Evolutionary conservation across 2,797 vertebrate genomes (phyloP), one percentile per base, ranked within the genome.

Genomic region (Podarcis siculus): DNA sequence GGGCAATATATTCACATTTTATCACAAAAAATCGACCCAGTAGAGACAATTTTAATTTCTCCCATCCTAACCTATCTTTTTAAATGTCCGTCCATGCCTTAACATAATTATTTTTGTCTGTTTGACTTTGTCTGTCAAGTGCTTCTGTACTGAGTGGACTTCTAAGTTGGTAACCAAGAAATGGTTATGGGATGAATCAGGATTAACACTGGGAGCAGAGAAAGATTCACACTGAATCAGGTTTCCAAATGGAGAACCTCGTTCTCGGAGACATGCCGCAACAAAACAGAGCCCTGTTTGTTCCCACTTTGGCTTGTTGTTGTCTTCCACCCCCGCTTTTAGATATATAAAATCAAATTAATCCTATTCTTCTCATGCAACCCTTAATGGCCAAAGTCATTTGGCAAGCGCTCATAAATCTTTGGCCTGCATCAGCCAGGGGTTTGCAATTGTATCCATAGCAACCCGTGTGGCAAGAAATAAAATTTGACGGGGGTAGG

Each of bases 401-500:
- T 94, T 1, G 32, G 75, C 86, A 95, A 93, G 80, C 67, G 89
- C 72, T 86, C 89, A 93, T 94, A 94, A 96, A 95, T 96, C 93
- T 77, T 89, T 80, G 85, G 83, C 90, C 88, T 91, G 82, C 90
- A 94, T 94, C 94, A 90, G 94, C 91, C 92, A 80, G 66, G 27
- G 37, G 79, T 92, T 95, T 94, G 84, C 87, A 87, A 67, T 89
- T 23, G 89, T 96, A 94, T 90, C 94, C 94, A 95, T 95, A 88
- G 92, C 91, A 96, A 96, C 93, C 39, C 72, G 32, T 13, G 85
- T 81, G 93, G 91, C 86, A 88, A 95, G 93, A 95, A 91, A 94
- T 94, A 92, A 96, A 95, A 95, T 91, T 79, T 89, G 92, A 94
- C 93, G 89, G 88, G 92, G 93, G 84, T 64, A 89, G 83, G 75